Base-by-base conservation (phyloP, 2,888 invertebrate species). In the Trissoscelio sp. region DNA sequence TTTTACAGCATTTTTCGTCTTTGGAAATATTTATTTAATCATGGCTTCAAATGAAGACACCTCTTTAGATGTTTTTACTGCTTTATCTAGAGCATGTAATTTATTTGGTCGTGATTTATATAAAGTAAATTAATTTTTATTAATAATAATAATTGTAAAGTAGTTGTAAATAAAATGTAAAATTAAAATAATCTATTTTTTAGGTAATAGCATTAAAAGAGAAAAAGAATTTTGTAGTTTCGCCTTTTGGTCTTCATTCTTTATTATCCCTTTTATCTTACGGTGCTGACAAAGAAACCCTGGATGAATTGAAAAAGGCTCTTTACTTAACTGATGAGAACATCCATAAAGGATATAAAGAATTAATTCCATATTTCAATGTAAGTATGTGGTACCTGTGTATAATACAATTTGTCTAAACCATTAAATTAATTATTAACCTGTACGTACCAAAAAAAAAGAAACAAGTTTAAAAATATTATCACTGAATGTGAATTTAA, bases 161-260 rank as follows among this genome's bases (percentile, higher is more conserved):
- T 39, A 6, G 28, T 34, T 34, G 11, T 34, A 11, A 14, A 14
- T 14, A 14, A 7, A 18, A 7, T 44, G 44, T 24, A 6, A 4
- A 24, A 24, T 24, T 24, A 4, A 24, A 24, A 24, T 4, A 24
- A 24, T 34, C 2, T 18, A 28, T 16, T 83, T 81, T 83, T 53
- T 42, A 88, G 89, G 72, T 60, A 53, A 58, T 89, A 16, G 58
- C 83, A 22, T 34, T 34, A 2, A 39, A 37, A 3, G 58, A 16
- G 0, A 12, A 82, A 20, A 85, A 73, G 24, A 90, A 90, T 81
- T 20, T 89, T 12, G 70, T 89, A 2, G 79, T 69, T 72, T 92
- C 92, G 4, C 90, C 92, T 4, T 77, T 91, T 14, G 90, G 91
- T 70, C 81, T 88, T 20, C 89, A 91, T 62, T 78, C 89, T 51